Evolutionary conservation across 2,113 vertebrate species (phyloP), one percentile per base, ranked within the genome.

Genomic region (Heterotis niloticus): DNA sequence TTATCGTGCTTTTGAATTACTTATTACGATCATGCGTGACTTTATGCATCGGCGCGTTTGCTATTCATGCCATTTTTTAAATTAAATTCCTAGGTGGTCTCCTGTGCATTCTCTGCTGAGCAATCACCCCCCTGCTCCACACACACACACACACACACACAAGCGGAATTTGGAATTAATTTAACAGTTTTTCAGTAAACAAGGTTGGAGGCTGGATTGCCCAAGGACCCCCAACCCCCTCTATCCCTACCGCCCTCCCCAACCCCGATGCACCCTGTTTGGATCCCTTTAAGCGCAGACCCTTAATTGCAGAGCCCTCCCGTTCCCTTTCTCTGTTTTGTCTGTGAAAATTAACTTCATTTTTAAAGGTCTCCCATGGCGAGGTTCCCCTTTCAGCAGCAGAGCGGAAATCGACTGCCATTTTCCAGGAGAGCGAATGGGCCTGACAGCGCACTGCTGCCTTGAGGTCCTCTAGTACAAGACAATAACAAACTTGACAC

Each of bases 1-100:
- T 88, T 88, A 88, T 83, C 81, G 74, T 80, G 84, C 16, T 11
- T 81, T 82, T 78, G 75, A 77, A 68, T 77, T 56, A 77, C 76
- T 68, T 66, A 77, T 77, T 77, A 77, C 52, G n/a, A 77, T 77
- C 76, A 66, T 77, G 76, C 24, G 11, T 57, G 64, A 54, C 76
- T 62, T 10, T 77, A 29, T 57, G 51, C 64, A 57, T 77, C 26
- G 44, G 18, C 26, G 20, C 59, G 44, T 52, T 80, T 76, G 65
- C 18, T 70, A 80, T 80, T 67, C 74, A 69, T 17, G 73, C 65
- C 74, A 64, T 54, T 51, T 54, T 67, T 76, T 69, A 69, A 76
- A 80, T 76, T 64, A 70, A 80, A 76, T 54, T 80, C 74, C 64
- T 26, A 64, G 64, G 65, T 71, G 23, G 59, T 76, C 79, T 80